phyloP scores from a whole-genome alignment of 1,140 invertebrate genomes.

The Drosophila nikananu region DNA sequence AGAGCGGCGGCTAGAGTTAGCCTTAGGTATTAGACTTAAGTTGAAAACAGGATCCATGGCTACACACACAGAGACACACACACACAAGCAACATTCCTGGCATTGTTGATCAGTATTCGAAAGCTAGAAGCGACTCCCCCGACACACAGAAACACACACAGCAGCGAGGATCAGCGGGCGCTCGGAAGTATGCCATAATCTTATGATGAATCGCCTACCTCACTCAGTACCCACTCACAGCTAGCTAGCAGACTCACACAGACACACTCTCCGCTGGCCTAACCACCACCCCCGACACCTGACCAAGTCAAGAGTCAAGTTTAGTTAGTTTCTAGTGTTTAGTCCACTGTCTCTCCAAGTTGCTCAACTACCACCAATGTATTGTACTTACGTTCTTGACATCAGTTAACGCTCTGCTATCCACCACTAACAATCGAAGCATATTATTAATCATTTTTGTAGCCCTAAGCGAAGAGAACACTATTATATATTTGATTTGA shows the following conservation, averaged over 20 bases:
- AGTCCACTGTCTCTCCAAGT: constrained; percentile 74
- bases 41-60: constrained; percentile 48
- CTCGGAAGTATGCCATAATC: constrained; percentile 80
- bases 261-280: constrained; percentile 50
- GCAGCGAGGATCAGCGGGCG: constrained; percentile 50
- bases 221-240: constrained; percentile 41
- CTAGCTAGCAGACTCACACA: constrained; percentile 13
- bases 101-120: constrained; percentile 81
- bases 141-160: constrained; percentile 8
- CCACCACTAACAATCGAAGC: constrained; percentile 26
- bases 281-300: constrained; percentile 52
- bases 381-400: constrained; percentile 71
- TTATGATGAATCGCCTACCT: constrained; percentile 70
- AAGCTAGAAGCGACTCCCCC: constrained; percentile 70
- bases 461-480: constrained; percentile 32
- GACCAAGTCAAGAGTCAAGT: constrained; percentile 77
- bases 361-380: constrained; percentile 71
- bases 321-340: constrained; percentile 69
- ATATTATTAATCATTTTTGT: constrained; percentile 31
- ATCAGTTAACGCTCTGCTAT: constrained; percentile 34
- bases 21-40: constrained; percentile 33
- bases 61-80: constrained; percentile 21
- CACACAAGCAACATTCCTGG: constrained; percentile 71
- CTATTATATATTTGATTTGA: constrained; percentile 38
- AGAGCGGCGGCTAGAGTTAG: constrained; percentile 57